Conservation (phyloP, 2,797 vertebrate species). For the Tapirus indicus region DNA sequence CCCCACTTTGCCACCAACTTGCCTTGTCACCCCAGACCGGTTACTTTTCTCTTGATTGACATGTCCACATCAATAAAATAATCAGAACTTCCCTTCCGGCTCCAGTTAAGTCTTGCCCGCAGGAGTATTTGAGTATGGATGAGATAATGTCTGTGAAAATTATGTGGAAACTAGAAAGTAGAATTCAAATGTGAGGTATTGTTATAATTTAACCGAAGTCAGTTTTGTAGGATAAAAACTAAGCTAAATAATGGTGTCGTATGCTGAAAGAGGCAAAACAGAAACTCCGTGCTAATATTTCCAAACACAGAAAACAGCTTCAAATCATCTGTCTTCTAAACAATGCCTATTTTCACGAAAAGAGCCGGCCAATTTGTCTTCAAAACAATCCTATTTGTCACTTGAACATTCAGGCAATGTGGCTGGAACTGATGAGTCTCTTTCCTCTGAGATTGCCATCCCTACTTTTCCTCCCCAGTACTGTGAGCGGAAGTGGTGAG, state of each 20-base stretch:
- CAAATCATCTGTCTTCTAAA: neutral
- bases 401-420: neutral
- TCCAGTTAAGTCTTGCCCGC: neutral
- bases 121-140: neutral
- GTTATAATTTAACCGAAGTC: neutral
- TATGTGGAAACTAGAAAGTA: neutral
- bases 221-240: conserved; percentile 22
- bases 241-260: conserved; percentile 48
- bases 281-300: conserved; percentile 34
- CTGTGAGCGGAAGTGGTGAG: neutral
- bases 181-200: conserved; percentile 36
- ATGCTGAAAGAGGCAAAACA: conserved; percentile 52
- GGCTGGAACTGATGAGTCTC: neutral
- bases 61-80: neutral
- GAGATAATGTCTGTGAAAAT: neutral
- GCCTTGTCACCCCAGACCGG: neutral
- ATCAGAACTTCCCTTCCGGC: neutral
- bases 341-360: neutral
- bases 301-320: conserved; percentile 16
- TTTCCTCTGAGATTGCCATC: neutral
- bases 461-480: neutral
- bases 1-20: neutral
- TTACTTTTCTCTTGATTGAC: conserved; percentile 10
- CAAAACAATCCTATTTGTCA: conserved; percentile 24
- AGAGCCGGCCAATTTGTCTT: conserved; percentile 38